phyloP scores from a whole-genome alignment of 2,797 vertebrate species.

The Danio jaintianensis region DNA sequence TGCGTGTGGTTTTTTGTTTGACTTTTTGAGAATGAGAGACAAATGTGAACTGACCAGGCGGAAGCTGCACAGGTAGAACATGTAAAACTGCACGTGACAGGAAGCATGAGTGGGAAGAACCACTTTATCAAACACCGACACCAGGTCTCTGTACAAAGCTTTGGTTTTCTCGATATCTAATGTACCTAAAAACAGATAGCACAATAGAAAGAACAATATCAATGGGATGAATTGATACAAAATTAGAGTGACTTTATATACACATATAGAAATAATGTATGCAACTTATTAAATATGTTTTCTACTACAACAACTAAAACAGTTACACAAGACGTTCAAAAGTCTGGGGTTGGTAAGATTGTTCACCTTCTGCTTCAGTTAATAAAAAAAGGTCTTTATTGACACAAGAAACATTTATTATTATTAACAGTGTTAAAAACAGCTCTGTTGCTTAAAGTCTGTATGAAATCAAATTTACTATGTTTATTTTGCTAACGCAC shows the following conservation, averaged over 20 bases:
- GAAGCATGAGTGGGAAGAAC: constrained; percentile 93
- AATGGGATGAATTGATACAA: not conserved
- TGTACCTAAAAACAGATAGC: constrained; percentile 71
- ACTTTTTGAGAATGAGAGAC: not conserved
- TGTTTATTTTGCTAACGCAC: too few relatives aligned
- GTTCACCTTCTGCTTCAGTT: too few relatives aligned
- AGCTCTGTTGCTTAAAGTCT: not conserved
- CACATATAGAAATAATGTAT: not conserved
- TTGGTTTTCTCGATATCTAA: constrained; percentile 84
- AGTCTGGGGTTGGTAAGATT: not conserved
- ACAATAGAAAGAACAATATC: not conserved
- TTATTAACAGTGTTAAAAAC: not conserved
- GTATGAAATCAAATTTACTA: too few relatives aligned
- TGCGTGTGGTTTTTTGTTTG: too few relatives aligned
- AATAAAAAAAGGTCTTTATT: too few relatives aligned
- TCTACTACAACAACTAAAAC: too few relatives aligned
- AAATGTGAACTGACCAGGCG: constrained; percentile 83
- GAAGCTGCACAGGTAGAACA: constrained; percentile 97
- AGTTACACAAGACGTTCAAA: not conserved
- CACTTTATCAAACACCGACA: constrained; percentile 91
- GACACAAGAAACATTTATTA: not conserved
- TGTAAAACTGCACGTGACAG: constrained; percentile 88
- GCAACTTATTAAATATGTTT: not conserved
- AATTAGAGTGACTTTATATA: too few relatives aligned
- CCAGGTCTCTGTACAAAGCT: constrained; percentile 87